Evolutionary conservation across 1,140 invertebrate genomes (phyloP).

Genomic region (Macrobrachium rosenbergii): DNA sequence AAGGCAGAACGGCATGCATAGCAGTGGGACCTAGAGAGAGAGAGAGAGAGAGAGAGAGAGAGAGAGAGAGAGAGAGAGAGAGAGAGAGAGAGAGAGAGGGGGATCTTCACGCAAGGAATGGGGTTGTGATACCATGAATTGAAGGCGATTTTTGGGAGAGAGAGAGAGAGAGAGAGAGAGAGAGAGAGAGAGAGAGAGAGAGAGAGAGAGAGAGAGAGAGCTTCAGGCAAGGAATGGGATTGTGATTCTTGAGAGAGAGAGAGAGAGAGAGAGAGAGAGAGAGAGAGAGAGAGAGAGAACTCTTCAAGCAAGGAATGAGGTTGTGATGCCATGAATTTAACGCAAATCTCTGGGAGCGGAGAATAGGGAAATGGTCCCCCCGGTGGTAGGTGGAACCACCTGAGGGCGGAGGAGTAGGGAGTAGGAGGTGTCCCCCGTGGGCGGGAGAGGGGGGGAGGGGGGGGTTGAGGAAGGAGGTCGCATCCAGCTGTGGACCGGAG

Average conservation of each 20-base stretch:
- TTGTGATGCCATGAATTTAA: too few relatives aligned
- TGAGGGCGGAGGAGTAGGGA: not conserved
- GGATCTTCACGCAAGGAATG: too few relatives aligned
- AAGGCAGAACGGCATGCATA: not conserved
- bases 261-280: constrained; percentile 28
- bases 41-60: constrained; percentile 22
- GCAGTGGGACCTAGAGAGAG: not conserved
- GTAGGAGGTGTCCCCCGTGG: not conserved
- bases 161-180: constrained; percentile 23
- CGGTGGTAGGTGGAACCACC: not conserved
- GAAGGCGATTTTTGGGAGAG: too few relatives aligned
- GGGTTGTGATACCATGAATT: too few relatives aligned
- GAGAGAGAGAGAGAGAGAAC: constrained; percentile 16
- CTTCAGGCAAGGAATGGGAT: too few relatives aligned
- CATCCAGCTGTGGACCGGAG: not conserved
- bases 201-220: constrained; percentile 15
- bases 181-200: constrained; percentile 28
- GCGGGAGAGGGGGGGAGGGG: not conserved
- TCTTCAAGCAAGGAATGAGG: too few relatives aligned
- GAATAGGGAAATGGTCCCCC: not conserved
- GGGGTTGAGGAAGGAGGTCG: not conserved
- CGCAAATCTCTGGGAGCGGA: not conserved
- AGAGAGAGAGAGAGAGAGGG: not conserved
- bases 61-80: constrained; percentile 21
- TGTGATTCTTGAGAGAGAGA: constrained; percentile 3